Conservation (phyloP, 2,113 vertebrate species). For the Phyllopteryx taeniolatus region DNA sequence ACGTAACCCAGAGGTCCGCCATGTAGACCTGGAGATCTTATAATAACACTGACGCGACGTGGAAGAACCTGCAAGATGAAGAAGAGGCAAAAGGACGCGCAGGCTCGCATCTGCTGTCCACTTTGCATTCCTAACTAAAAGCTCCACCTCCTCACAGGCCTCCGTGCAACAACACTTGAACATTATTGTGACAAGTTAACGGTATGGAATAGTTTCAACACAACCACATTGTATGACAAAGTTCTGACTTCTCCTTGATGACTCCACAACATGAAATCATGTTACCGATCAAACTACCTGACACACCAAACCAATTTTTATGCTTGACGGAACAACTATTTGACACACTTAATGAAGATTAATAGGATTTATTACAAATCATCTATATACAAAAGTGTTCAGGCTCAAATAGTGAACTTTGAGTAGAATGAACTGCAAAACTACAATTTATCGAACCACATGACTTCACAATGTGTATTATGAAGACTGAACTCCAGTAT, state of each 20-base stretch:
- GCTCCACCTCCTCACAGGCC: constrained; percentile 23
- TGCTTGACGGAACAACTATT: not conserved
- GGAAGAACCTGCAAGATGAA: constrained; percentile 18
- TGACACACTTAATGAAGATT: not conserved
- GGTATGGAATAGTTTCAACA: constrained; percentile 1
- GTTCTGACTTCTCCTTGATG: not conserved
- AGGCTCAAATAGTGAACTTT: not conserved
- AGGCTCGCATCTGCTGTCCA: constrained; percentile 33
- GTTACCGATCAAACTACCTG: not conserved
- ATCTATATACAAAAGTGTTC: not conserved
- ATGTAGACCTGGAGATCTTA: constrained; percentile 96
- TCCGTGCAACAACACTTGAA: constrained; percentile 20
- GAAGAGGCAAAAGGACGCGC: constrained; percentile 13
- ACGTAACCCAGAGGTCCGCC: constrained; percentile 95
- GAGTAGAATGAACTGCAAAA: not conserved
- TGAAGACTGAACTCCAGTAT: not conserved
- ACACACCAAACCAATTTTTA: not conserved
- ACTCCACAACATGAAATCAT: not conserved
- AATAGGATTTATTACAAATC: not conserved
- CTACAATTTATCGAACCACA: not conserved
- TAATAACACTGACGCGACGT: constrained; percentile 55
- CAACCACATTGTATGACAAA: constrained; percentile 6
- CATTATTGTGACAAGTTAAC: constrained; percentile 3
- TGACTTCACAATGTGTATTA: not conserved
- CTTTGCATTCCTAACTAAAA: constrained; percentile 22